Evolutionary conservation across 2,888 invertebrate species (phyloP).

Genomic region (Sarcophaga carnaria): DNA sequence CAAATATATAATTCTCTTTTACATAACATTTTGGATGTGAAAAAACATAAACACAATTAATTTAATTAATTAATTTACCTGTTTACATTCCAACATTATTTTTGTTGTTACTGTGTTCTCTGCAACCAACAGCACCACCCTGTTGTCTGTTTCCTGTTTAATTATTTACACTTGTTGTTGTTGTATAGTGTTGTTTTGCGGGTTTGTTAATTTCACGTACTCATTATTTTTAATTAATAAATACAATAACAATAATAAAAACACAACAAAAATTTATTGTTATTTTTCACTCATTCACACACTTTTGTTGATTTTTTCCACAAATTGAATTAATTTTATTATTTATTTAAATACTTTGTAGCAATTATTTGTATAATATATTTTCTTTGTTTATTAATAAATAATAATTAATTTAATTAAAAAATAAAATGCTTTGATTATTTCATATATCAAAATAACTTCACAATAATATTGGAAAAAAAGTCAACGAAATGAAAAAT

Average conservation of each 20-base stretch:
- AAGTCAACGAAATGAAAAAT: too few species aligned
- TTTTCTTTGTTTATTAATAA: not conserved
- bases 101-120: conserved; percentile 1
- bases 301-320: not conserved
- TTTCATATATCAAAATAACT: too few species aligned
- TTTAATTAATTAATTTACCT: conserved; percentile 48
- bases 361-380: not conserved
- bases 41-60: not conserved
- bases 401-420: too few species aligned
- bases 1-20: too few species aligned
- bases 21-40: too few species aligned
- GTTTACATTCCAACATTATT: conserved; percentile 64
- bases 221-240: conserved; percentile 18
- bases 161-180: not conserved
- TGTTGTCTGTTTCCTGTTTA: conserved; percentile 28
- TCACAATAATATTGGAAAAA: too few species aligned
- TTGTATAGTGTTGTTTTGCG: not conserved
- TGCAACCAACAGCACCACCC: not conserved
- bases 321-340: not conserved
- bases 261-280: too few species aligned
- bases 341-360: not conserved
- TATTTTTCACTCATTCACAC: too few species aligned
- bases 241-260: too few species aligned
- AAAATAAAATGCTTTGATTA: too few species aligned
- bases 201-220: conserved; percentile 36